Evolutionary conservation across 2,113 vertebrate genomes (phyloP).

Genomic region (Pimephales promelas): DNA sequence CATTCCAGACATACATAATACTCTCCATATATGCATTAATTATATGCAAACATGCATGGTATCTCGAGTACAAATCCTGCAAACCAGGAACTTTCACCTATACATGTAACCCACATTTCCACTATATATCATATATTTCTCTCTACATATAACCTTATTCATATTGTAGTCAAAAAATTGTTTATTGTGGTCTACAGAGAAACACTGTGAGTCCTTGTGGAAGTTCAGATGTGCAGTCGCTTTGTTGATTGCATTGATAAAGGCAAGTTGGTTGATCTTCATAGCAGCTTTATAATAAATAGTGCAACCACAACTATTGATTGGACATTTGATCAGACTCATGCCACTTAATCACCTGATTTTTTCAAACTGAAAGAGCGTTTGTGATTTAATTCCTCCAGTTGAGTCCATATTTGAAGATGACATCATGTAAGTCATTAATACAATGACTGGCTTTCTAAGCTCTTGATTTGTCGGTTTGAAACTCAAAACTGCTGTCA

Average conservation of each 20-base stretch:
- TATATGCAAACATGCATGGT: constrained; percentile 34
- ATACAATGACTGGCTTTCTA: background rate
- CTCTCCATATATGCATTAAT: background rate
- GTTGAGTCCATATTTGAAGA: constrained; percentile 9
- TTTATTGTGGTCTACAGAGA: background rate
- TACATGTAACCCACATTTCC: background rate
- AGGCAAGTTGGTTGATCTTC: constrained; percentile 53
- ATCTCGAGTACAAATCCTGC: background rate
- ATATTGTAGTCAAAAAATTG: background rate
- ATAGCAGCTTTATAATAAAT: constrained; percentile 52
- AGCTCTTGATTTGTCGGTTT: background rate
- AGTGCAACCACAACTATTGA: constrained; percentile 44
- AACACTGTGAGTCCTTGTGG: background rate
- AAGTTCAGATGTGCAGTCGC: constrained; percentile 44
- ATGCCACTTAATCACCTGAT: constrained; percentile 10
- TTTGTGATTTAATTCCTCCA: constrained; percentile 1
- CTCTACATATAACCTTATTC: background rate
- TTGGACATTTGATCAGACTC: constrained; percentile 33
- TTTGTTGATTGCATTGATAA: constrained; percentile 52
- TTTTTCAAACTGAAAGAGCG: background rate
- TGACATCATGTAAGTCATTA: background rate
- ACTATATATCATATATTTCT: background rate
- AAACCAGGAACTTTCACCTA: background rate
- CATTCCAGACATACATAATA: constrained; percentile 16
- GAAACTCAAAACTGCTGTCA: background rate